Evolutionary conservation across 2,113 vertebrate species (phyloP).

Genomic region (Anarhynchus alexandrinus): DNA sequence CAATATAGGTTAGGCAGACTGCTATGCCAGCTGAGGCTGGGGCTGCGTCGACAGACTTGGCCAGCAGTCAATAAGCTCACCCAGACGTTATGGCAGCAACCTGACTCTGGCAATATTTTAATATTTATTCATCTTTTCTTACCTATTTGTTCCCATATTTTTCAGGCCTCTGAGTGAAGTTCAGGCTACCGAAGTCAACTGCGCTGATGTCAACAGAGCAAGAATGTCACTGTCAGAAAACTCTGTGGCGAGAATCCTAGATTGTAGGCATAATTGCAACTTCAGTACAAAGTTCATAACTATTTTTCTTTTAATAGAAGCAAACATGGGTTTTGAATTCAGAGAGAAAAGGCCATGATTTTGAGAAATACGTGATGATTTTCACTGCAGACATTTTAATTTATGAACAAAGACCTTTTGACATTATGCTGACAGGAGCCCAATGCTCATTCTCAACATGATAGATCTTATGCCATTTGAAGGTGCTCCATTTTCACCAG

Average conservation of each 20-base stretch:
- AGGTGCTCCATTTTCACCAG: background rate
- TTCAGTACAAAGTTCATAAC: background rate
- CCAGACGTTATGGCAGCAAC: background rate
- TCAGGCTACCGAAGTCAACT: background rate
- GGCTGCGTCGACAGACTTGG: background rate
- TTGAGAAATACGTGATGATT: background rate
- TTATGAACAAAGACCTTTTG: background rate
- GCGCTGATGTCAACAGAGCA: background rate
- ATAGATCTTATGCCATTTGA: background rate
- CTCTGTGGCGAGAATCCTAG: rapidly evolving
- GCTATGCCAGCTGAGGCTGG: background rate
- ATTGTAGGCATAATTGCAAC: background rate
- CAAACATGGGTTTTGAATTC: background rate
- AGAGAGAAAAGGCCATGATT: background rate
- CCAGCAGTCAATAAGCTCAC: background rate
- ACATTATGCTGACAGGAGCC: background rate
- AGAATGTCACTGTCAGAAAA: background rate
- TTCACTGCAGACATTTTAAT: background rate
- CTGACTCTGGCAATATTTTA: background rate
- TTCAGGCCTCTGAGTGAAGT: background rate
- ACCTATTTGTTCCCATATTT: background rate
- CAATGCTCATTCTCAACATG: background rate
- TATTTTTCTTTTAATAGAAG: background rate
- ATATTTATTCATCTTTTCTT: background rate
- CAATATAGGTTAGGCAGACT: background rate